Base-by-base conservation (phyloP, 2,797 vertebrate genomes). In the Esox masquinongy region DNA sequence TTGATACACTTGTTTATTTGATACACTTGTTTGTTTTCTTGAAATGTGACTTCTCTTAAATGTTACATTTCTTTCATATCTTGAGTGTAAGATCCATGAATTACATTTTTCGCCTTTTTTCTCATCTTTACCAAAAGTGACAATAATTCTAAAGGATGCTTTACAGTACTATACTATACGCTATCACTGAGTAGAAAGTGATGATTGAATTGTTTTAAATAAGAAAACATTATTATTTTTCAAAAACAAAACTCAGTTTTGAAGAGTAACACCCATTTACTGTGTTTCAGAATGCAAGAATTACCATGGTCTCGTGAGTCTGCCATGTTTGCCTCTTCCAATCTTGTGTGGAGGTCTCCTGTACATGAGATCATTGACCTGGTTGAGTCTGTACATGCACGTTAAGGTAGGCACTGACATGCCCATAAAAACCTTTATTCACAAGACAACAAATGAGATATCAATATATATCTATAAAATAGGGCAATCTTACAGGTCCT, bases 241-340 rank as follows among this genome's bases (percentile, higher is more conserved):
- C 5, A 68, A 14, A 8, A 78, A 5, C 24, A 34, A 2, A 26
- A 50, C 69, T 70, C 12, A 11, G 22, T 51, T 29, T 11, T 70
- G 36, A 26, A 26, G 12, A 29, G 8, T 24, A 51, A 50, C 16
- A 29, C n/a, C n/a, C 12, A 43, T 68, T n/a, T 68, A 39, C 34
- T 68, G 36, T 9, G 8, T 67, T 22, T 3, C 36, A 73, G 74
- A 29, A 22, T 19, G 64, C 68, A 69, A 26, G 47, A 67, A 79
- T 79, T 82, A 88, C 86, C 84, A 0, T 82, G 66, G 7, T 85
- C 80, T 83, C 71, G 71, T 76, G 82, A 77, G 76, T 77, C 16
- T 6, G 67, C 73, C 88, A 88, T 89, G 67, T 64, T 79, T 82
- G 49, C 43, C 64, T 66, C 3, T 80, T 70, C 76, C 26, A 70